Conservation (phyloP, 2,113 vertebrate genomes). For the Alces alces region DNA sequence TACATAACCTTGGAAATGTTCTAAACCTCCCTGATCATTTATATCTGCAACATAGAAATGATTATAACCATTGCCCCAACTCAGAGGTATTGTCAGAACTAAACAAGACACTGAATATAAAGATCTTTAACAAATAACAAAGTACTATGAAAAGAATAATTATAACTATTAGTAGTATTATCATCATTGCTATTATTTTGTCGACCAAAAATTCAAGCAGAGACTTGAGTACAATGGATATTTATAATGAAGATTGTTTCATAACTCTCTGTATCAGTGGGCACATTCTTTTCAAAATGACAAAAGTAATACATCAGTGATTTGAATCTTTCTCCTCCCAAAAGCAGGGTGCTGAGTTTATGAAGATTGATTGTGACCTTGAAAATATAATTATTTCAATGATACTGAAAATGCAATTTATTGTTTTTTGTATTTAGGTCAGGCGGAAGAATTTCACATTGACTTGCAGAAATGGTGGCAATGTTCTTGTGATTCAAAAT, state of each 20-base stretch:
- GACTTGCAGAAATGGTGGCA: background rate
- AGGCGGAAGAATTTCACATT: constrained; percentile 37
- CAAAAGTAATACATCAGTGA: constrained; percentile 50
- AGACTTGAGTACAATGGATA: background rate
- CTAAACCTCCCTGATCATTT: background rate
- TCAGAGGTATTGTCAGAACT: background rate
- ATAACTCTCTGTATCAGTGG: background rate
- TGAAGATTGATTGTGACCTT: constrained; percentile 72
- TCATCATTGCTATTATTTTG: background rate
- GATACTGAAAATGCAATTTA: constrained; percentile 57
- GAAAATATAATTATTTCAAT: constrained; percentile 70
- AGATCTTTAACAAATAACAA: constrained; percentile 15
- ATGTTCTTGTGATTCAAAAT: background rate
- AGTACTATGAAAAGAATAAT: background rate
- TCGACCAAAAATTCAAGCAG: background rate
- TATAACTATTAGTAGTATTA: background rate
- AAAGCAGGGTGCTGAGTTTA: constrained; percentile 47
- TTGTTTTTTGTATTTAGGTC: constrained; percentile 47
- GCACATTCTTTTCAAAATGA: constrained; percentile 36
- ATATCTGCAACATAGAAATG: background rate
- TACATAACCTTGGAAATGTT: background rate
- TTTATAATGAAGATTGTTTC: background rate
- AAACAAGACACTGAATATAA: background rate
- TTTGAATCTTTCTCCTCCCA: constrained; percentile 53
- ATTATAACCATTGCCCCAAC: background rate